Evolutionary conservation across 2,797 vertebrate species (phyloP).

Genomic region (Eulemur coronatus): DNA sequence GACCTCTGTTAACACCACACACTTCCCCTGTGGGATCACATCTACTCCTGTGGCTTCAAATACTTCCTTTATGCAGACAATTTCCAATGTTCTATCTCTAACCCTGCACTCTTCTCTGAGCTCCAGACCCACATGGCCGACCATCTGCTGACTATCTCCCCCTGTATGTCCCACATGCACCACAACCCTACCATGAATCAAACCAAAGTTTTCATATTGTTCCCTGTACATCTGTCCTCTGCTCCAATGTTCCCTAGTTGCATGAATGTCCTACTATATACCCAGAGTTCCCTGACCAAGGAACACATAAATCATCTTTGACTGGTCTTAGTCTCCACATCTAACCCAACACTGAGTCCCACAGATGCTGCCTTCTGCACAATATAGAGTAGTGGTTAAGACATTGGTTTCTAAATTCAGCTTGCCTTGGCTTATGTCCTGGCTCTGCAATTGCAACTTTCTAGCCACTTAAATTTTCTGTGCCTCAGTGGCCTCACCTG

Average conservation of each 20-base stretch:
- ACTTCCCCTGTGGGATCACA: background rate
- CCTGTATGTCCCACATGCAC: background rate
- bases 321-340: background rate
- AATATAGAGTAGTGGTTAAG: background rate
- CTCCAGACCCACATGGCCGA: background rate
- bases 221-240: background rate
- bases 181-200: background rate
- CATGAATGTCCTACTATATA: background rate
- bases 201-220: background rate
- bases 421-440: constrained; percentile 5
- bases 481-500: background rate
- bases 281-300: background rate
- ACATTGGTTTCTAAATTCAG: background rate
- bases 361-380: background rate
- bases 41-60: background rate
- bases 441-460: background rate
- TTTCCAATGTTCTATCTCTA: background rate
- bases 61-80: background rate
- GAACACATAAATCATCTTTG: background rate
- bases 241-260: background rate
- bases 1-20: background rate
- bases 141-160: background rate
- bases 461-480: background rate
- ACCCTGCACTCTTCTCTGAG: background rate
- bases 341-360: background rate